Evolutionary conservation across 37 sponge, comb jelly and placozoan species (phyloP).

Genomic region (Theonella swinhoei): DNA sequence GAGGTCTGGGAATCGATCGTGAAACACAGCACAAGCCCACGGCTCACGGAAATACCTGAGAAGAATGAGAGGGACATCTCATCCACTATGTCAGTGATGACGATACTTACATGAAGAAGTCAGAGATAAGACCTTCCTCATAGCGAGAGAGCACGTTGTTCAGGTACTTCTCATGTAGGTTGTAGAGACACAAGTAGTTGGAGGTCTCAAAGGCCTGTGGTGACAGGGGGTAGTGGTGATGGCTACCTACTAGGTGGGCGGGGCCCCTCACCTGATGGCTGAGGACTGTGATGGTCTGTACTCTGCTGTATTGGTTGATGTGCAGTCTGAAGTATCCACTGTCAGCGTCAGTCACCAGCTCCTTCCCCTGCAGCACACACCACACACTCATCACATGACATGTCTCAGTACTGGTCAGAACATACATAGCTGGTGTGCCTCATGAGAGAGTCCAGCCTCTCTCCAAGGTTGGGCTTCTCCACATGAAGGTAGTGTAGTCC

Average conservation of each 20-base stretch:
- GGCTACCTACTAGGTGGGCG: not conserved
- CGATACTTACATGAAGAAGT: conserved; percentile 60
- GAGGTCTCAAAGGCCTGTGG: conserved; percentile 55
- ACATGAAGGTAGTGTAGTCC: conserved; percentile 66
- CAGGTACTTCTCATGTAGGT: conserved; percentile 93
- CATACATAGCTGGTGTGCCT: not conserved
- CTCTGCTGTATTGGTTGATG: conserved; percentile 67
- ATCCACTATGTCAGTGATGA: too few relatives aligned
- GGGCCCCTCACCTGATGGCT: conserved; percentile 35
- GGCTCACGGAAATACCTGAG: conserved; percentile 83
- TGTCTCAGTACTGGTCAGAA: not conserved
- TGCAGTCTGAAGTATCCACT: conserved; percentile 77
- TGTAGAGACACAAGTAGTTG: conserved; percentile 85
- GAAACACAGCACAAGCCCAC: conserved; percentile 88
- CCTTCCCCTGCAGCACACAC: conserved; percentile 18
- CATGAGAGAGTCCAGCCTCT: conserved; percentile 1
- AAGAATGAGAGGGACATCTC: too few relatives aligned
- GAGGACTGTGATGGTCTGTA: conserved; percentile 79
- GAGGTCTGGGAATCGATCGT: conserved; percentile 91
- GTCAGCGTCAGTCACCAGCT: conserved; percentile 61
- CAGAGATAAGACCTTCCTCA: conserved; percentile 61
- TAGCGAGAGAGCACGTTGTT: conserved; percentile 80
- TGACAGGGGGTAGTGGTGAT: not conserved
- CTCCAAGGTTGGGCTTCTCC: conserved; percentile 47
- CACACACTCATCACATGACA: not conserved